Evolutionary conservation across 2,888 invertebrate genomes (phyloP), one percentile per base, ranked within the genome.

Genomic region (Chymomyza procnemis): DNA sequence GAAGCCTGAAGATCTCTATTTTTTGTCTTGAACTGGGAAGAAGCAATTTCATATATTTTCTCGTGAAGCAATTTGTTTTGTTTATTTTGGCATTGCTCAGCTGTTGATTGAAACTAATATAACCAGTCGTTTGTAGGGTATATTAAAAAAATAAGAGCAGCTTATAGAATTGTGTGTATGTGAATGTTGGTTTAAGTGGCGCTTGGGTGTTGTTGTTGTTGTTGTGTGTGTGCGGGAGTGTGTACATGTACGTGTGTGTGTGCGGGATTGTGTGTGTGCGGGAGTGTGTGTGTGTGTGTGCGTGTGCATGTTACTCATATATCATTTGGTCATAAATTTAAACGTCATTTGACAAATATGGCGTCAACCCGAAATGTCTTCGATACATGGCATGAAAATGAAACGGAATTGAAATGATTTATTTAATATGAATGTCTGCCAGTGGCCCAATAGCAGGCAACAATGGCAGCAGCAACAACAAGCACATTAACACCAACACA

Each of bases 271-370:
- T 14, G 41, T 58, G 21, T 48, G 54, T 54, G 60, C 8, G 62
- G 47, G 54, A 46, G 30, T 14, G 34, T 6, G 58, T 5, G 54
- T 14, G 67, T 19, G 34, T 63, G 34, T 66, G 59, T 50, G 34
- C 26, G 60, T 54, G 22, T 64, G 60, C 19, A 30, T 6, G 74
- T 68, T 73, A 73, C 76, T 78, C 76, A 83, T 80, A 74, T 78
- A 73, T 78, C 80, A 83, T 78, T 73, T 71, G 71, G 52, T 65
- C 80, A 76, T 84, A 78, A 82, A 78, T 84, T 80, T 80, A 80
- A 84, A 84, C 79, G 84, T 84, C 79, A 78, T 80, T 84, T 80
- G 81, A 84, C 76, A 80, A 84, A 80, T 80, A 78, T 78, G 76
- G 76, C 84, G 81, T 80, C 50, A 59, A 69, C 78, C 78, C 76